Percentiles rank a stretch among this genome's conserved stretches.
phyloP scores from a whole-genome alignment of 2,113 vertebrate genomes.

The Crotalus tigris region DNA sequence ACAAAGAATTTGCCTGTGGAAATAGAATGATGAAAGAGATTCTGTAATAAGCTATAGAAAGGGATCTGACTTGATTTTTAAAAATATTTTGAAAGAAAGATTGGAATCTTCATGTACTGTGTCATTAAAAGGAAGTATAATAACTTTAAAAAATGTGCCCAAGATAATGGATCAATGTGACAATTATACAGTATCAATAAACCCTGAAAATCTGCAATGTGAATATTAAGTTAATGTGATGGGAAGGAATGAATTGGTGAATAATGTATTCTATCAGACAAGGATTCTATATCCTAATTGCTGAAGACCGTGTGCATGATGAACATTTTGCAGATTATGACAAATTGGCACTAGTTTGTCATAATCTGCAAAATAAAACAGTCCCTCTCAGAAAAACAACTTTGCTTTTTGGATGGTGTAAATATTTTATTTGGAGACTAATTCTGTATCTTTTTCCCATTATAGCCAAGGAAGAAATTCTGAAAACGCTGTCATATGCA shows the following conservation, averaged over 20 bases:
- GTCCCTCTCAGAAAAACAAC: neutral
- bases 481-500: neutral
- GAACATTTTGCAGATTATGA: neutral
- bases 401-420: neutral
- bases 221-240: neutral
- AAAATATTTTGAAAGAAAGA: neutral
- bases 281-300: neutral
- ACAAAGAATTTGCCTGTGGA: neutral
- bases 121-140: neutral
- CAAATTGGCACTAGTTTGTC: neutral
- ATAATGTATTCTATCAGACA: neutral
- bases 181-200: neutral
- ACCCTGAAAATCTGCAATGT: neutral
- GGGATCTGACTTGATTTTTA: neutral
- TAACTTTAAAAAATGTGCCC: neutral
- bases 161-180: neutral
- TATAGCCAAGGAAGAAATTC: neutral
- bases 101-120: neutral
- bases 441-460: neutral
- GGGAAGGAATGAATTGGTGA: neutral
- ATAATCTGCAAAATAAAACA: neutral
- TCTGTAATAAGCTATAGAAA: neutral
- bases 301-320: neutral
- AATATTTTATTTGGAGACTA: neutral
- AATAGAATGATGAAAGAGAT: neutral